Evolutionary conservation across 92 coral and sea anemone genomes (phyloP), one percentile per base, ranked within the genome.

Genomic region (Epizoanthus fatuus): DNA sequence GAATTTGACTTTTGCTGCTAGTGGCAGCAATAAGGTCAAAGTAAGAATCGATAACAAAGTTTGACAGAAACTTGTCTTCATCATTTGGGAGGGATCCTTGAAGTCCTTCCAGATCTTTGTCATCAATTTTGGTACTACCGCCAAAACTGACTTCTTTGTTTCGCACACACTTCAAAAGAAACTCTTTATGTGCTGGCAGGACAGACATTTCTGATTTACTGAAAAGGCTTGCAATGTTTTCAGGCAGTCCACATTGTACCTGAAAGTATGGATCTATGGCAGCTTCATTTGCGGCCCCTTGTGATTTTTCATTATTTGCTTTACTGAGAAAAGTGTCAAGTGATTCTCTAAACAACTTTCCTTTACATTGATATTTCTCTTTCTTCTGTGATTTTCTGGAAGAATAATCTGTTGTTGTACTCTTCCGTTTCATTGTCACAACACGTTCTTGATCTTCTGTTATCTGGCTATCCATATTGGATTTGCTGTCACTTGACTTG

Each of bases 331-430:
- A 70, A 70, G 75, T 70, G 57, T 70, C 75, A 70, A 45, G 75
- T 70, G 75, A 70, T 70, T 70, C 57, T 70, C 75, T 70, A 45
- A 70, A 70, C 75, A 70, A 70, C 75, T 70, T 70, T 70, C 75
- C 75, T 70, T 70, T 70, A 70, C 55, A 5, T 45, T 71, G 76
- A 71, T 52, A 71, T 47, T 71, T 71, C 59, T 71, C 76, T 71
- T 71, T 71, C 76, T 44, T 69, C 75, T 20, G 76, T 71, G 40
- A 71, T 71, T 71, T 71, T 71, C 54, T 39, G 75, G 29, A 70
- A 44, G 75, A 70, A 42, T 70, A 70, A 70, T 70, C 56, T 71
- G 76, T 71, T 71, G 76, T 71, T 71, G 5, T 71, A 71, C 76
- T 71, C 76, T 45, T 71, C 32, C 76, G 57, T 71, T 71, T 71